These are phyloP conservation scores for Caenorhabditis tropicalis DNA, from an alignment of 1,140 invertebrate species.

Conservation along the genomic window DNA sequence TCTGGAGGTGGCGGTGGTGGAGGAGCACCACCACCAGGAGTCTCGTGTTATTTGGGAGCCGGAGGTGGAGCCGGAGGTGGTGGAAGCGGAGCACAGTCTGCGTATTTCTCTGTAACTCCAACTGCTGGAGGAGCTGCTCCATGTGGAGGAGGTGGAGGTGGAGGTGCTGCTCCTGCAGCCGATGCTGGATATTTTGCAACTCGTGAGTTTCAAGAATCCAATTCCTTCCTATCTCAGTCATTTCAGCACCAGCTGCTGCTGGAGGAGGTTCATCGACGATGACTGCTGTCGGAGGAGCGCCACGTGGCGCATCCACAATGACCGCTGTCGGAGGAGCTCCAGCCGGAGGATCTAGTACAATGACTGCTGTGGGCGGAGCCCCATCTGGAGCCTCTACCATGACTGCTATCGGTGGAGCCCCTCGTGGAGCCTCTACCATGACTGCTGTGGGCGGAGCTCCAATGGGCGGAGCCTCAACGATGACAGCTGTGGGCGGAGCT, in stretches of 20 bases:
- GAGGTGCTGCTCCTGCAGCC: too few relatives aligned
- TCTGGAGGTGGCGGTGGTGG: constrained; percentile 34
- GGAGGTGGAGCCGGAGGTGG: constrained; percentile 13
- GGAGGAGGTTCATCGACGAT: constrained; percentile 19
- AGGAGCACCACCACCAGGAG: constrained; percentile 21
- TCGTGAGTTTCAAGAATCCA: not conserved
- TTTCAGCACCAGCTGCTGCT: not conserved
- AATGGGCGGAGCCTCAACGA: not conserved
- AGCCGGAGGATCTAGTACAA: constrained; percentile 5
- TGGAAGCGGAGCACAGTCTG: constrained; percentile 26
- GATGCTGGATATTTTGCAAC: not conserved
- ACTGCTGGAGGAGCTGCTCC: not conserved
- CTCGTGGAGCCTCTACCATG: constrained; percentile 26
- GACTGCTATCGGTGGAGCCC: constrained; percentile 36
- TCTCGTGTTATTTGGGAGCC: constrained; percentile 33
- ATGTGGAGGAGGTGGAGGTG: not conserved
- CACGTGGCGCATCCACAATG: constrained; percentile 20
- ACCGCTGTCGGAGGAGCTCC: constrained; percentile 43
- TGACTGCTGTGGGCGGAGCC: constrained; percentile 47
- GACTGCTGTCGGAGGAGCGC: constrained; percentile 35
- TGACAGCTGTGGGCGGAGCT: constrained; percentile 42
- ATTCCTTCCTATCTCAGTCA: not conserved
- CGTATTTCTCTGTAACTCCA: constrained; percentile 28
- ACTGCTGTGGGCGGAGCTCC: constrained; percentile 45
- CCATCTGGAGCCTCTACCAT: constrained; percentile 39